Evolutionary conservation across 2,113 vertebrate genomes (phyloP), one percentile per base, ranked within the genome.

Genomic region (Columba janthina): DNA sequence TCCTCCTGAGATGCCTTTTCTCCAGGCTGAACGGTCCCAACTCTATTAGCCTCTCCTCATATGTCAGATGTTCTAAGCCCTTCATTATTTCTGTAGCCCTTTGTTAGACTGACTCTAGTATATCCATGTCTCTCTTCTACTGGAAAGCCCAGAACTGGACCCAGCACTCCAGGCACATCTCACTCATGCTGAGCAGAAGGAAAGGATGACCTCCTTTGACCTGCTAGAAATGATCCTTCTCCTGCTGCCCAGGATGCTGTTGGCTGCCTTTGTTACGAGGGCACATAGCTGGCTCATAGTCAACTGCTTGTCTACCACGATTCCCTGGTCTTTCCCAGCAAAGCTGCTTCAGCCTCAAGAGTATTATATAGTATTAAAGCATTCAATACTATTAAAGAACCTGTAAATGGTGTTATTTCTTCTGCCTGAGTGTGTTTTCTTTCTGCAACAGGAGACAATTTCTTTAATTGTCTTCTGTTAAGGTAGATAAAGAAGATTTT

Each of bases 401-500:
- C 15, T 72, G 7, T 67, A 82, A 85, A 82, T 28, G 2, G 5
- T 90, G 38, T 3, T 5, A 51, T 72, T 90, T 72, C 44, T 84
- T 73, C 51, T 74, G 15, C 32, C 28, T 89, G 28, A 81, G 32
- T 20, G 40, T 15, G 2, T 34, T 46, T 46, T 80, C 61, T 94
- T 89, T 51, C 71, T 88, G 34, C 58, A 92, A 25, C 11, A 58
- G 25, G 28, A 88, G 42, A 67, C 21, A 72, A 38, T 21, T 83
- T 3, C 3, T 76, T 92, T 89, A 91, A 60, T 50, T 75, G n/a
- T 65, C 29, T 80, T 34, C 44, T 60, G 12, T 76, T 86, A 77
- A 80, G 46, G 86, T 11, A 75, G 38, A 42, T 57, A 71, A 66
- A 84, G 28, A 84, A 91, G 25, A 36, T 86, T 82, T 79, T 83